phyloP scores from a whole-genome alignment of 1,140 invertebrate species.

The Lepidurus couesii region DNA sequence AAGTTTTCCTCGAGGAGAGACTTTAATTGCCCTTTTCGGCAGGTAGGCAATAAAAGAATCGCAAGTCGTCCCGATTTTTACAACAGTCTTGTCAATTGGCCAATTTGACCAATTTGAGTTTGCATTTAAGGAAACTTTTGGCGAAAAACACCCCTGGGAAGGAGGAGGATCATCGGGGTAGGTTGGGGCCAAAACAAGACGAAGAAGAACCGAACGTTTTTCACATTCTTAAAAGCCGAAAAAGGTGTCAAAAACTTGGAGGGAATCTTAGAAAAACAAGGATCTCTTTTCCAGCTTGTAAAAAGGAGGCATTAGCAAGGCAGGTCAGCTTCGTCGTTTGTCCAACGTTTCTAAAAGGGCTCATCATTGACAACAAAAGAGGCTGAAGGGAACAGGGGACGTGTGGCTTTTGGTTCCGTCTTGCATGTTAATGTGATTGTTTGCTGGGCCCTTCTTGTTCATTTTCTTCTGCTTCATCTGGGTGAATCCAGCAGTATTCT shows the following conservation, averaged over 20 bases:
- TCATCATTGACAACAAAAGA: background rate
- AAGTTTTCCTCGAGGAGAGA: background rate
- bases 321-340: background rate
- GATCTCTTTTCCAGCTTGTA: background rate
- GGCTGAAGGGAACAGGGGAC: background rate
- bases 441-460: background rate
- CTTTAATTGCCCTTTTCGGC: background rate
- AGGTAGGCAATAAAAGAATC: conserved; percentile 14
- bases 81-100: background rate
- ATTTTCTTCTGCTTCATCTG: too few relatives aligned
- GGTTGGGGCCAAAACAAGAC: background rate
- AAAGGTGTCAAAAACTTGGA: background rate
- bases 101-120: background rate
- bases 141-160: background rate
- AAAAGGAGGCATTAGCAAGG: background rate
- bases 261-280: background rate
- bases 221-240: background rate
- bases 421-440: conserved; percentile 19
- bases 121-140: too few relatives aligned
- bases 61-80: background rate
- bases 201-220: background rate
- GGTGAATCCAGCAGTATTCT: too few relatives aligned
- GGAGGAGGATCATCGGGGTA: background rate
- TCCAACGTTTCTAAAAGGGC: background rate
- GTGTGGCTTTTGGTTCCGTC: background rate